Evolutionary conservation across 2,888 invertebrate species (phyloP), one percentile per base, ranked within the genome.

Genomic region (Scaeva pyrastri): DNA sequence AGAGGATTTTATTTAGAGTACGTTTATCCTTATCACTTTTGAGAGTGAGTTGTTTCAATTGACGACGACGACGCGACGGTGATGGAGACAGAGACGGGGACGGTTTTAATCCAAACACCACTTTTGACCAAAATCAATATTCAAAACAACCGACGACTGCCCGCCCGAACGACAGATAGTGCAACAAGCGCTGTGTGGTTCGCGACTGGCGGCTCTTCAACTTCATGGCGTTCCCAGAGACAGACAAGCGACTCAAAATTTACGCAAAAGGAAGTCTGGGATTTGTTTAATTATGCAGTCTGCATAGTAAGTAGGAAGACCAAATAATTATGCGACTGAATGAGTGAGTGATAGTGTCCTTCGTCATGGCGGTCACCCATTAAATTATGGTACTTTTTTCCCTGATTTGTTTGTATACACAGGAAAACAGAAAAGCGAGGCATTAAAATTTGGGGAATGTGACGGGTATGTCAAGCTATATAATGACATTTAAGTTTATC

Each of bases 211-310:
- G 31, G 31, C 31, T 7, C 6, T 52, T 12, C 50, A 52, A 2
- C 6, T 52, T 12, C 50, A 52, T 6, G 23, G 23, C 52, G 52
- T 23, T n/a, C 26, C 21, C 23, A 48, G 19, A 66, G 52, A 39
- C 21, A 43, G 14, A 6, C n/a, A 39, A 58, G 6, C 6, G n/a
- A 14, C 45, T 41, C 8, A 66, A 10, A 39, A 55, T 31, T 76
- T 58, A 80, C 80, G 76, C 66, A 76, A 73, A 72, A 73, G 75
- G 84, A 84, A 79, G 72, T 66, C 79, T 76, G 73, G 39, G 76
- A 73, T 64, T 81, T 50, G 73, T 64, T 81, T 48, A 76, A 64
- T 58, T 70, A 77, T 80, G 72, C 70, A 3, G 43, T 21, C 70
- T 73, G 85, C 76, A 85, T 85, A 70, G 39, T 70, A 77, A 80